Evolutionary conservation across 2,888 invertebrate species (phyloP).

Genomic region (Crocallis elinguaria): DNA sequence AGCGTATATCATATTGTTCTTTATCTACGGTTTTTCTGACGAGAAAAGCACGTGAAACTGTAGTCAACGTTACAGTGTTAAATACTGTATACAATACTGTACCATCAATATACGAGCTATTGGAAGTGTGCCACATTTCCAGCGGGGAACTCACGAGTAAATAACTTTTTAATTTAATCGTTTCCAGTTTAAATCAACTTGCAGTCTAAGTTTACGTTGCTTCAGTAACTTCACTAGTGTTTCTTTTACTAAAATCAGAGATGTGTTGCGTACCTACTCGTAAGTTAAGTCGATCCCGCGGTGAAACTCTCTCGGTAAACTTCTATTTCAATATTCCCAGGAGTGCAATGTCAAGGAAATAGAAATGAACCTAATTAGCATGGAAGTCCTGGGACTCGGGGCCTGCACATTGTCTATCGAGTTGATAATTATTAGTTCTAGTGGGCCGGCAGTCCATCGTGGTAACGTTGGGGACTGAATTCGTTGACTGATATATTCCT

Average conservation of each 20-base stretch:
- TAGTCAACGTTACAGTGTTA: too few species aligned
- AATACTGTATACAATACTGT: too few species aligned
- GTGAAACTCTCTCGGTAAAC: slow-evolving; percentile 9
- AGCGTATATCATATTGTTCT: too few species aligned
- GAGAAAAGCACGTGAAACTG: too few species aligned
- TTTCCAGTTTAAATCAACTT: too few species aligned
- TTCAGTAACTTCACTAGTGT: slow-evolving; percentile 9
- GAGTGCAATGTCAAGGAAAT: slow-evolving; percentile 26
- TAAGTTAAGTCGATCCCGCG: not conserved
- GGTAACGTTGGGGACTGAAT: slow-evolving; percentile 34
- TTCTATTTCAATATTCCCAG: slow-evolving; percentile 17
- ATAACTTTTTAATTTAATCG: too few species aligned
- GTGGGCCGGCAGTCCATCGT: slow-evolving; percentile 36
- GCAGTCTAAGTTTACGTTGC: slow-evolving; percentile 5
- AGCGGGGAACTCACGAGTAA: too few species aligned
- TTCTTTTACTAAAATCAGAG: slow-evolving; percentile 2
- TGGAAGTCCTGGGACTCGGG: slow-evolving; percentile 51
- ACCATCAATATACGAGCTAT: too few species aligned
- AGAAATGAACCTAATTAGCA: slow-evolving; percentile 59
- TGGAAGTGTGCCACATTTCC: too few species aligned
- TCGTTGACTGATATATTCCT: slow-evolving; percentile 11
- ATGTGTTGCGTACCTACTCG: not conserved
- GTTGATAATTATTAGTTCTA: slow-evolving; percentile 64
- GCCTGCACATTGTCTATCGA: slow-evolving; percentile 57
- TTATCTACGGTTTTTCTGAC: too few species aligned